Evolutionary conservation across 2,113 vertebrate genomes (phyloP).

Genomic region (Carassius gibelio): DNA sequence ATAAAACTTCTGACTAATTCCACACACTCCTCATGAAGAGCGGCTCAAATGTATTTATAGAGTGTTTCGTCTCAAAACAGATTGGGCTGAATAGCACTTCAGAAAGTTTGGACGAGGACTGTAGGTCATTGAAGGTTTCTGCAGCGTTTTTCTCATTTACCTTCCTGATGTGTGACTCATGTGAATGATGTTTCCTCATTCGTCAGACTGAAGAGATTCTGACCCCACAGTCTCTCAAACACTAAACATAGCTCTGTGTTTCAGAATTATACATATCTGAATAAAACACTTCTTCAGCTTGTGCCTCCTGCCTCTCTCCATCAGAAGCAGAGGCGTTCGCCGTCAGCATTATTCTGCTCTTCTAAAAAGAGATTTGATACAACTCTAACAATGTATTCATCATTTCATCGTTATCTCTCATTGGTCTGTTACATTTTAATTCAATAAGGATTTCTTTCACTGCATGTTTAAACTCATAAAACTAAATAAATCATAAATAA

Average conservation of each 20-base stretch:
- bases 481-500: too few relatives aligned
- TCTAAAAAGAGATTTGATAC: slow-evolving; percentile 80
- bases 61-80: not conserved
- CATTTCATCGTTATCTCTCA: not conserved
- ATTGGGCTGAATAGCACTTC: not conserved
- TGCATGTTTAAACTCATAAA: too few relatives aligned
- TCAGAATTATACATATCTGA: slow-evolving; percentile 86
- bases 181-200: not conserved
- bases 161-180: not conserved
- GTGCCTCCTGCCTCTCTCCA: slow-evolving; percentile 93
- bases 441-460: too few relatives aligned
- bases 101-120: not conserved
- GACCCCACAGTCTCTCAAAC: too few relatives aligned
- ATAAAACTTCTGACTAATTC: not conserved
- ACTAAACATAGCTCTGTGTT: slow-evolving; percentile 34
- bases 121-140: not conserved
- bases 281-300: slow-evolving; percentile 97
- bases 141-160: not conserved
- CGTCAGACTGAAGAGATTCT: not conserved
- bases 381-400: not conserved
- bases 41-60: not conserved
- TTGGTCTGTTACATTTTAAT: too few relatives aligned
- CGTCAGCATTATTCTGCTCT: slow-evolving; percentile 98
- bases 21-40: not conserved
- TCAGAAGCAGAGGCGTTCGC: slow-evolving; percentile 82